Evolutionary conservation across 1,140 invertebrate genomes (phyloP).

Genomic region (Mercenaria mercenaria): DNA sequence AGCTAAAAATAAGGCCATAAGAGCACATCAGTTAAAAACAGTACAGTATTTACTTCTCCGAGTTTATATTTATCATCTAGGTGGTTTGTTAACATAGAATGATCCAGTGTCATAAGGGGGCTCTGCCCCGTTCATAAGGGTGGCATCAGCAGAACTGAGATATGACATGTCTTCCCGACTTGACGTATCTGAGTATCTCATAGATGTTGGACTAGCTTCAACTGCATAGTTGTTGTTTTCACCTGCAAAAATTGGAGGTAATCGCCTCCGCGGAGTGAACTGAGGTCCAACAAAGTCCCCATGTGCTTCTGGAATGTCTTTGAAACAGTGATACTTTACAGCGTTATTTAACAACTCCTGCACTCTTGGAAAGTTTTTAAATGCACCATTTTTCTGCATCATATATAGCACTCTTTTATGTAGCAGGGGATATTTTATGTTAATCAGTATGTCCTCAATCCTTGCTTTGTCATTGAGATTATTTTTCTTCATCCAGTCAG

Average conservation of each 20-base stretch:
- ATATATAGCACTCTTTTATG: conserved; percentile 82
- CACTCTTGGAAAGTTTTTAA: conserved; percentile 83
- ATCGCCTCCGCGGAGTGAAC: conserved; percentile 63
- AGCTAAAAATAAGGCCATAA: no score
- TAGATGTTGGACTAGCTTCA: conserved; percentile 63
- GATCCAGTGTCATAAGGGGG: conserved; percentile 14
- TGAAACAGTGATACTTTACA: conserved; percentile 82
- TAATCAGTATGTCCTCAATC: conserved; percentile 82
- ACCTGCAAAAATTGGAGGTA: conserved; percentile 14
- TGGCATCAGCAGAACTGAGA: conserved; percentile 41
- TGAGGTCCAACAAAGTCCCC: conserved; percentile 81
- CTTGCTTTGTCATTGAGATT: conserved; percentile 80
- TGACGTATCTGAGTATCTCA: conserved; percentile 61
- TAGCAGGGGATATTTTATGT: conserved; percentile 82
- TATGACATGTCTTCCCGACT: conserved; percentile 52
- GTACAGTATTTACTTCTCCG: no score
- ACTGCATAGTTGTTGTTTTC: conserved; percentile 65
- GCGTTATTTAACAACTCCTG: conserved; percentile 81
- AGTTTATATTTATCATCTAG: conserved; percentile 32
- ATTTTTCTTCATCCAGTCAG: conserved; percentile 84
- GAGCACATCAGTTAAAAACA: no score
- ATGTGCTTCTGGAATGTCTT: conserved; percentile 81
- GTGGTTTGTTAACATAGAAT: conserved; percentile 46
- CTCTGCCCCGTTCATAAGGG: conserved; percentile 25
- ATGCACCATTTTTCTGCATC: conserved; percentile 81